Evolutionary conservation across 2,888 invertebrate genomes (phyloP), one percentile per base, ranked within the genome.

Genomic region (Microctonus brassicae): DNA sequence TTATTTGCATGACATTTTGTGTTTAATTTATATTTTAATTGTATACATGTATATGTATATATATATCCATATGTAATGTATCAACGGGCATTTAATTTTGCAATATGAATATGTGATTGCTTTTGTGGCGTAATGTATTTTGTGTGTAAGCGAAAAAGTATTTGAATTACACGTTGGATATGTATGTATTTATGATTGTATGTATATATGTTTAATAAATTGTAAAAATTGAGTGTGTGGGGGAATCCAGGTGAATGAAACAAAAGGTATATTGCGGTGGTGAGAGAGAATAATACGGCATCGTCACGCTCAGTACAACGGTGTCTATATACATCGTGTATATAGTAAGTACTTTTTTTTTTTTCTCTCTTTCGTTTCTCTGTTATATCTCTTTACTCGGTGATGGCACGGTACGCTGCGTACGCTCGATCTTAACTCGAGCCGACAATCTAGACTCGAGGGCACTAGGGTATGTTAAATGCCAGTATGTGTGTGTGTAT

Each of bases 321-420:
- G 69, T 76, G 69, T 65, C 62, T 76, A 68, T 47, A n/a, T 47
- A 47, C 20, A 20, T 47, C n/a, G n/a, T 20, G 34, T 52, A n/a
- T 42, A 24, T 4, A 58, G 55, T 62, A 36, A 42, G 33, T 47
- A 53, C 70, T 53, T 64, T 42, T 70, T 39, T 62, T 22, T 55
- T 66, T 64, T 71, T 76, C 71, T 74, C 42, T 39, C 4, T 34
- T 34, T 29, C 62, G 26, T 17, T 55, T 42, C 29, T 52, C 20
- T 71, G 42, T 64, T 71, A 71, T 66, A 55, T 73, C 75, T 76
- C 74, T 72, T 77, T 76, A 34, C 47, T 34, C 60, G 11, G 22
- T 62, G 20, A 53, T 34, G 65, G 67, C 80, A 82, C 80, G 81
- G 80, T 82, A 82, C 80, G 77, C 73, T 79, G 74, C 78, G 79